phyloP scores from a whole-genome alignment of 2,797 vertebrate genomes.

The Champsocephalus esox region DNA sequence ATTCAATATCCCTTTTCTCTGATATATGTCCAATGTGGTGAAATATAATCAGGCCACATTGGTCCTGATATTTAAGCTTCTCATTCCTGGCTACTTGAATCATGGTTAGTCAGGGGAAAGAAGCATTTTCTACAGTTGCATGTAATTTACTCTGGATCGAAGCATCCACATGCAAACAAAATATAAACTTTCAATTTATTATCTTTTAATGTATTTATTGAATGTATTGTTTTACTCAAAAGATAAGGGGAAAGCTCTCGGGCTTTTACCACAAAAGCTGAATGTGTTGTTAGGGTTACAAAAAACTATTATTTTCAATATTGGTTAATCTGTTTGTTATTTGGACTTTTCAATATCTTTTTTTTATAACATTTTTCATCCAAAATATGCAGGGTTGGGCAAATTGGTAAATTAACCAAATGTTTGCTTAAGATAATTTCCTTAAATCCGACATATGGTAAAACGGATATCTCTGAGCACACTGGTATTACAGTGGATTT shows the following conservation, averaged over 20 bases:
- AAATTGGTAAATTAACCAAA: too few relatives aligned
- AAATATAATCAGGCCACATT: not conserved
- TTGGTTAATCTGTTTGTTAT: not conserved
- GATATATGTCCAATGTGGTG: not conserved
- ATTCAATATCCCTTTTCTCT: constrained; percentile 1
- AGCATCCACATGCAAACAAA: not conserved
- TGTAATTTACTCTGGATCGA: not conserved
- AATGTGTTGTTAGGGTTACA: not conserved
- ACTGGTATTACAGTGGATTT: not conserved
- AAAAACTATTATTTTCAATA: not conserved
- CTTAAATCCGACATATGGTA: not conserved
- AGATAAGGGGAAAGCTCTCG: too few relatives aligned
- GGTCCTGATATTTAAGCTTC: constrained; percentile 14
- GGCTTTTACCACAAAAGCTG: too few relatives aligned
- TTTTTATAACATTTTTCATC: too few relatives aligned
- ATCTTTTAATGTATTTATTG: too few relatives aligned
- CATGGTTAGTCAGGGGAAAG: not conserved
- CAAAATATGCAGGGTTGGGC: too few relatives aligned
- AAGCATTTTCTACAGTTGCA: not conserved
- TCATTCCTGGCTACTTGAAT: constrained; percentile 26
- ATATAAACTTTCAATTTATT: not conserved
- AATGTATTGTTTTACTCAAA: too few relatives aligned
- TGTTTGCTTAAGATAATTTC: not conserved
- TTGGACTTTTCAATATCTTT: too few relatives aligned
- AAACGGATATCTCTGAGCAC: not conserved